phyloP scores from a whole-genome alignment of 1,140 invertebrate genomes.

The Araneus ventricosus region DNA sequence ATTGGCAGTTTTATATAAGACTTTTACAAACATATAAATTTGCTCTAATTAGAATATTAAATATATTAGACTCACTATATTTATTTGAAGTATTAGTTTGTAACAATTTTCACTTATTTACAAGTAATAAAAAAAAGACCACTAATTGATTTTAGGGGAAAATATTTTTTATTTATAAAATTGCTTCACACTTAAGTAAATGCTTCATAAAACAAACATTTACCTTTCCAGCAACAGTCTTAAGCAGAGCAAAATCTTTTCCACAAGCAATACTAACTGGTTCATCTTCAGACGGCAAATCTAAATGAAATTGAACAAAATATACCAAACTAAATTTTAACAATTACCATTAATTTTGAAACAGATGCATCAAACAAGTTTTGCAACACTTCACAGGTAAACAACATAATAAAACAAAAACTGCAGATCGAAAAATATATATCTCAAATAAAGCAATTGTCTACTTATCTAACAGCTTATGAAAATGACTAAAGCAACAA shows the following conservation, averaged over 20 bases:
- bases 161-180: neutral
- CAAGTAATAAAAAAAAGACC: too few relatives aligned
- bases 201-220: neutral
- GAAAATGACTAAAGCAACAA: too few relatives aligned
- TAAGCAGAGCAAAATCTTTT: conserved; percentile 91
- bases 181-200: neutral
- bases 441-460: too few relatives aligned
- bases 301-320: conserved; percentile 76
- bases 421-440: too few relatives aligned
- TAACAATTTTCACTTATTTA: neutral
- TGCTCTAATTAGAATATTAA: neutral
- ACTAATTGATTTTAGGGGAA: neutral
- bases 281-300: conserved; percentile 84
- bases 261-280: conserved; percentile 85
- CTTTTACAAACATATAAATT: neutral
- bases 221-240: conserved; percentile 89
- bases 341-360: neutral
- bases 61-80: neutral
- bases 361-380: neutral
- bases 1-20: neutral
- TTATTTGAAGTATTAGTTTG: neutral
- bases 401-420: too few relatives aligned
- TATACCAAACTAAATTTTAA: neutral
- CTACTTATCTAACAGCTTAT: too few relatives aligned
- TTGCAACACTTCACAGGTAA: too few relatives aligned